phyloP scores from a whole-genome alignment of 2,888 invertebrate genomes.

The Diploptera punctata region DNA sequence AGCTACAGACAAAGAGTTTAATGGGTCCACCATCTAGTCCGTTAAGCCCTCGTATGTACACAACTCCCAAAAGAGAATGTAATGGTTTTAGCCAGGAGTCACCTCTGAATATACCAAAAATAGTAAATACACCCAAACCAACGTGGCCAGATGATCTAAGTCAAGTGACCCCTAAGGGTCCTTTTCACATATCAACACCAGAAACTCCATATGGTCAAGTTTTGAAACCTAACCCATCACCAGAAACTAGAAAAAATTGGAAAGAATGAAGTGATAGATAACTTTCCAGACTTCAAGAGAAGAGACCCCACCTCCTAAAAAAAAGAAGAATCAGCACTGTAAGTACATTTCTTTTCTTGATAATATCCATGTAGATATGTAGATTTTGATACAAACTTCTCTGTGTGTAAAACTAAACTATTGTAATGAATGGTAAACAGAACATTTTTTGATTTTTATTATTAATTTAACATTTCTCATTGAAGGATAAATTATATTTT shows the following conservation, averaged over 20 bases:
- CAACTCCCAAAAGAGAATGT: neutral
- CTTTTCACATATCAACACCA: conserved; percentile 60
- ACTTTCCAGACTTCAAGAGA: conserved; percentile 55
- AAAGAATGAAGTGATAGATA: conserved; percentile 58
- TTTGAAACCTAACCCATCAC: conserved; percentile 58
- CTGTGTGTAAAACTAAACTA: too few relatives aligned
- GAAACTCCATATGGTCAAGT: conserved; percentile 62
- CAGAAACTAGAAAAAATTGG: conserved; percentile 59
- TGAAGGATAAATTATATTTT: too few relatives aligned
- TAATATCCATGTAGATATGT: neutral
- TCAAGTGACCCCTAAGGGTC: conserved; percentile 53
- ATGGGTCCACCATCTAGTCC: conserved; percentile 14
- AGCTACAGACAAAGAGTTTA: neutral
- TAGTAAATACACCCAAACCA: neutral
- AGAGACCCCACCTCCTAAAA: conserved; percentile 18
- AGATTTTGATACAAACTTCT: too few relatives aligned
- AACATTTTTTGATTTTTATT: too few relatives aligned
- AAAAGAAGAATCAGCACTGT: conserved; percentile 13
- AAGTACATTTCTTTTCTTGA: neutral
- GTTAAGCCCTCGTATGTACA: neutral
- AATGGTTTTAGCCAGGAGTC: conserved; percentile 36
- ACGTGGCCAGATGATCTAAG: conserved; percentile 10
- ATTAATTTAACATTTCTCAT: too few relatives aligned
- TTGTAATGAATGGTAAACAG: too few relatives aligned
- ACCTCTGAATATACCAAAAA: conserved; percentile 20